phyloP scores from a whole-genome alignment of 1,140 invertebrate species.

The Sinella curviseta region DNA sequence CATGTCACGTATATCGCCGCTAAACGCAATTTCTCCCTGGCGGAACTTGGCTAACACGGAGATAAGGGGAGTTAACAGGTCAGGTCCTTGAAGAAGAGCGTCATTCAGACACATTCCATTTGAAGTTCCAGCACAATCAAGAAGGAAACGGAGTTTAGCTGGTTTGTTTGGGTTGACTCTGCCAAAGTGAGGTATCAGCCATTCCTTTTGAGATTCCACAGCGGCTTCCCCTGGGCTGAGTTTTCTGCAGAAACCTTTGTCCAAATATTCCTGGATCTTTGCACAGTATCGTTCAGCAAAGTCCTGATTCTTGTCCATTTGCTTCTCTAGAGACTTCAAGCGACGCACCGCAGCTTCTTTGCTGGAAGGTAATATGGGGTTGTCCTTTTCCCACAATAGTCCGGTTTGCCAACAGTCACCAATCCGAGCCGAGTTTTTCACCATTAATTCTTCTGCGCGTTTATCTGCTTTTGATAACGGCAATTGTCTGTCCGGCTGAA shows the following conservation, averaged over 20 bases:
- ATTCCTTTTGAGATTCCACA: background rate
- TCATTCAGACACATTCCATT: background rate
- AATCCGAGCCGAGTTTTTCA: background rate
- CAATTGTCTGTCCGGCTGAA: background rate
- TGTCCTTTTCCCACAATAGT: no score
- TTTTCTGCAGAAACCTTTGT: background rate
- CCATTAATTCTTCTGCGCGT: background rate
- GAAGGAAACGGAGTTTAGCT: background rate
- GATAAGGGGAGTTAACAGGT: background rate
- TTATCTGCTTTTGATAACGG: background rate
- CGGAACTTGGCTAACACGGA: background rate
- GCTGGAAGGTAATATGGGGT: background rate
- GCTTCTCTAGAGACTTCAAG: background rate
- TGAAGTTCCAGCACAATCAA: background rate
- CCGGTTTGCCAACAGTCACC: no score
- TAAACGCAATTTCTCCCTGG: background rate
- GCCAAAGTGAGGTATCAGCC: background rate
- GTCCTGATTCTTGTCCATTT: background rate
- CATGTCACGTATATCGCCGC: slow-evolving; percentile 6
- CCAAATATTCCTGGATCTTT: background rate
- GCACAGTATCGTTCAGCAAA: background rate
- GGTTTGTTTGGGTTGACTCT: background rate
- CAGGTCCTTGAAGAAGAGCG: background rate
- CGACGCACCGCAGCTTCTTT: background rate
- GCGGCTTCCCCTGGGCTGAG: background rate